These are phyloP conservation scores for Oligia strigilis DNA, from an alignment of 2,888 invertebrate genomes.

Conservation along the genomic window DNA sequence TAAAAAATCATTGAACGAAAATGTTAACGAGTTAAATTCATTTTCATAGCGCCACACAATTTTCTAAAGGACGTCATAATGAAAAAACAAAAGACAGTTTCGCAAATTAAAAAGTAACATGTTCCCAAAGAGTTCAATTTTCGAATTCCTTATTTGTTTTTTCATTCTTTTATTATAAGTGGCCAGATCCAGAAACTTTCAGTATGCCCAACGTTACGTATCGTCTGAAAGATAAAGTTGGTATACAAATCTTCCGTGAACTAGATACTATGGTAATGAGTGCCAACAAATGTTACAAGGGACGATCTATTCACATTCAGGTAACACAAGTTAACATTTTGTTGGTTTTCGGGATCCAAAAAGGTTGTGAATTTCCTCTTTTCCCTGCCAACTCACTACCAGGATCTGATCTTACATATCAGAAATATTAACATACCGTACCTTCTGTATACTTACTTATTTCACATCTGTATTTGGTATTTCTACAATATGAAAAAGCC, in stretches of 20 bases:
- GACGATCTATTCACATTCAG: conserved; percentile 38
- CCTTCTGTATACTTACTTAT: neutral
- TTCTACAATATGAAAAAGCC: neutral
- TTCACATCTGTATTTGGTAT: neutral
- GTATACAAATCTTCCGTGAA: neutral
- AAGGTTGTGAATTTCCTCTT: conserved; percentile 16
- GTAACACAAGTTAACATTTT: conserved; percentile 35
- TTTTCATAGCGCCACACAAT: too few species aligned
- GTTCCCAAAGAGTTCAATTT: too few species aligned
- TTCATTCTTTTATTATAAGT: too few species aligned
- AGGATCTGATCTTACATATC: conserved; percentile 2
- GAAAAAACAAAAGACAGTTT: too few species aligned
- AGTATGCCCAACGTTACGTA: too few species aligned
- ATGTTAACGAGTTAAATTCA: too few species aligned
- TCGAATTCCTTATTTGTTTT: too few species aligned
- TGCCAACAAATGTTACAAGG: conserved; percentile 16
- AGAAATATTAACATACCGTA: conserved; percentile 17
- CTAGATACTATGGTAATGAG: conserved; percentile 21
- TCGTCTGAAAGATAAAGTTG: neutral
- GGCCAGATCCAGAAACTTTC: too few species aligned
- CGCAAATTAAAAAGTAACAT: too few species aligned
- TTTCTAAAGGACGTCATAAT: too few species aligned
- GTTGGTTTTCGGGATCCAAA: conserved; percentile 22
- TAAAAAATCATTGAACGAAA: too few species aligned
- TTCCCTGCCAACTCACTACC: conserved; percentile 3